Conservation (phyloP, 2,113 vertebrate genomes). For the Phocoena phocoena region DNA sequence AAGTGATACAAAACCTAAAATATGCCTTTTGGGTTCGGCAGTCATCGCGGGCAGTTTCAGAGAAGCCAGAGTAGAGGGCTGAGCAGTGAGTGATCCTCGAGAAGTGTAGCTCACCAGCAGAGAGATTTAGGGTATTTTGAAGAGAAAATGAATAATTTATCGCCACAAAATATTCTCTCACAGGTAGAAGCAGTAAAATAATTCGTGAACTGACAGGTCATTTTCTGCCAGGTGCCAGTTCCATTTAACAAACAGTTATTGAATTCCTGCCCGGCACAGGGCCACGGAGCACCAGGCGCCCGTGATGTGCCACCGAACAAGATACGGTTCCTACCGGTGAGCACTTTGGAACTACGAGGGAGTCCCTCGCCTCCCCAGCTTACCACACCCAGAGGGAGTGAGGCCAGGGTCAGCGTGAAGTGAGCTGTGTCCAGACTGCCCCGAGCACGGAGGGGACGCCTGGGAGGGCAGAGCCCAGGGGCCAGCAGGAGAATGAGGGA, state of each 20-base stretch:
- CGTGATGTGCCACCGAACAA: accelerated
- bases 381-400: neutral
- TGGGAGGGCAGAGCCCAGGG: accelerated
- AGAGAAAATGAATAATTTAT: neutral
- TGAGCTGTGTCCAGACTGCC: neutral
- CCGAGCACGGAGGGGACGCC: accelerated
- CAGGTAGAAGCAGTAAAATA: neutral
- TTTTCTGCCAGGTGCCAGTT: neutral
- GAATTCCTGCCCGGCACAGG: neutral
- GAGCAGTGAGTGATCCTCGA: neutral
- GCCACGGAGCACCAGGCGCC: neutral
- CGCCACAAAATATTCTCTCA: neutral
- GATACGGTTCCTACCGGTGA: accelerated
- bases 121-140: neutral
- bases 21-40: neutral
- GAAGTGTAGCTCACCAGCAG: neutral
- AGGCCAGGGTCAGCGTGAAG: neutral
- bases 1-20: neutral
- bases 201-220: neutral
- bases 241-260: neutral
- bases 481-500: too few species aligned
- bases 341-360: neutral
- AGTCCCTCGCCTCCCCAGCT: accelerated
- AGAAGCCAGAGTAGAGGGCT: neutral
- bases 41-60: neutral